Conservation (phyloP, 1,140 invertebrate species). For the Antheraea mylitta region DNA sequence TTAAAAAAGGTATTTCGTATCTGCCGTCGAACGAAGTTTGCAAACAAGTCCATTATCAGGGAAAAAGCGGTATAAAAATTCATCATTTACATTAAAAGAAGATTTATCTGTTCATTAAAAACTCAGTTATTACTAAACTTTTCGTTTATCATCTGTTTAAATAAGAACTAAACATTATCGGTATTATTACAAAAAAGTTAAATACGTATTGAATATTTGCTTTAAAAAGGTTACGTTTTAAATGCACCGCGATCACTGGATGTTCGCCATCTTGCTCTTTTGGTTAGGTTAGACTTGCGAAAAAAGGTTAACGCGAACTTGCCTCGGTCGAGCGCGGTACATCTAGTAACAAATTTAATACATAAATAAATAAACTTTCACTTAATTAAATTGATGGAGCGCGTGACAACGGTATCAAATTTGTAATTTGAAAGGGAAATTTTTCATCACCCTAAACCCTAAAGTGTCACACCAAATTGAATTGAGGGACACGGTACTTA, state of each 20-base stretch:
- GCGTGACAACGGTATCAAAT: conserved; percentile 54
- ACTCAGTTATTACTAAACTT: too few species aligned
- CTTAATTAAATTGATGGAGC: conserved; percentile 60
- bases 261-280: too few species aligned
- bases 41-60: background rate
- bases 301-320: too few species aligned
- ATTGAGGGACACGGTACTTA: conserved; percentile 46
- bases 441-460: conserved; percentile 49
- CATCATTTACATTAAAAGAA: background rate
- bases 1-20: background rate
- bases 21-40: background rate
- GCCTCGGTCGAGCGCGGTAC: too few species aligned
- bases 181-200: too few species aligned
- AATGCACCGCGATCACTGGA: too few species aligned
- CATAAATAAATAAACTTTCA: conserved; percentile 37
- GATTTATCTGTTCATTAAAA: too few species aligned
- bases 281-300: too few species aligned
- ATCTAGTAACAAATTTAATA: conserved; percentile 20
- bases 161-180: too few species aligned
- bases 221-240: too few species aligned
- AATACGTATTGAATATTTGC: too few species aligned
- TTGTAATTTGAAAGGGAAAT: conserved; percentile 63
- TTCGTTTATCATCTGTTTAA: too few species aligned
- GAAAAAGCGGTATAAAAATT: background rate
- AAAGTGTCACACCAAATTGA: conserved; percentile 59